A percentile compares a stretch with the other conserved stretches of the same genome.
These are phyloP conservation scores for Drosophila anomelani DNA, from an alignment of 2,888 invertebrate species.

Conservation along the genomic window DNA sequence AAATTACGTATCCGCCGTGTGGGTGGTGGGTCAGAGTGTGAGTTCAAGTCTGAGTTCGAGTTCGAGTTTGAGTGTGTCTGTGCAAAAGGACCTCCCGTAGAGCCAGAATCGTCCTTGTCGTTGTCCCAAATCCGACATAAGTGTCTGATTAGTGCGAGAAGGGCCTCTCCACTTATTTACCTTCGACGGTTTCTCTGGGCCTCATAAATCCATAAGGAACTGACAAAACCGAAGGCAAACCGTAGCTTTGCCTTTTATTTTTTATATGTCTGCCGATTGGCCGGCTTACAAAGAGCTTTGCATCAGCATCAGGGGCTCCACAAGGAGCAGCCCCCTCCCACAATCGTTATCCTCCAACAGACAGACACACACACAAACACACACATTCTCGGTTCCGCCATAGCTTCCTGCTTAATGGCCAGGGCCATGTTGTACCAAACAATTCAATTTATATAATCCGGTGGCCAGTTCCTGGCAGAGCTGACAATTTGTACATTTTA, in stretches of 20 bases:
- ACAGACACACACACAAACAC: slow-evolving; percentile 4
- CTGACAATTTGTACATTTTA: slow-evolving; percentile 6
- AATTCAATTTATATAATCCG: slow-evolving; percentile 77
- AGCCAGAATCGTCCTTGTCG: slow-evolving; percentile 1
- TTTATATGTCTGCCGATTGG: slow-evolving; percentile 52
- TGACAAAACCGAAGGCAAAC: slow-evolving; percentile 27
- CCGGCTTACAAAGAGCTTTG: slow-evolving; percentile 64
- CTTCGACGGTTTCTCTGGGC: slow-evolving; percentile 17
- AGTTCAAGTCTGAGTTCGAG: background rate
- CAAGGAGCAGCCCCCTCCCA: background rate
- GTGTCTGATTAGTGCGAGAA: slow-evolving; percentile 41
- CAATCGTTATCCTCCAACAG: background rate
- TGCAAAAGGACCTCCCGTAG: slow-evolving; percentile 6
- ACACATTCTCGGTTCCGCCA: slow-evolving; percentile 5
- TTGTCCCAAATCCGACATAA: slow-evolving; percentile 28
- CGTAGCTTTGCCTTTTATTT: background rate
- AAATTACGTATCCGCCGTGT: slow-evolving; percentile 28
- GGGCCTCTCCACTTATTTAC: slow-evolving; percentile 34
- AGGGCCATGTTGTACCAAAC: slow-evolving; percentile 59
- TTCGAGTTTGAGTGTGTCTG: background rate
- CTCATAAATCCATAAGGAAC: slow-evolving; percentile 45
- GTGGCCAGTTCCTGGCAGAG: slow-evolving; percentile 37
- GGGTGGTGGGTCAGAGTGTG: background rate
- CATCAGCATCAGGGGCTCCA: slow-evolving; percentile 11
- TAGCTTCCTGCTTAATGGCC: slow-evolving; percentile 55